phyloP scores from a whole-genome alignment of 2,113 vertebrate genomes.

The Parus major region DNA sequence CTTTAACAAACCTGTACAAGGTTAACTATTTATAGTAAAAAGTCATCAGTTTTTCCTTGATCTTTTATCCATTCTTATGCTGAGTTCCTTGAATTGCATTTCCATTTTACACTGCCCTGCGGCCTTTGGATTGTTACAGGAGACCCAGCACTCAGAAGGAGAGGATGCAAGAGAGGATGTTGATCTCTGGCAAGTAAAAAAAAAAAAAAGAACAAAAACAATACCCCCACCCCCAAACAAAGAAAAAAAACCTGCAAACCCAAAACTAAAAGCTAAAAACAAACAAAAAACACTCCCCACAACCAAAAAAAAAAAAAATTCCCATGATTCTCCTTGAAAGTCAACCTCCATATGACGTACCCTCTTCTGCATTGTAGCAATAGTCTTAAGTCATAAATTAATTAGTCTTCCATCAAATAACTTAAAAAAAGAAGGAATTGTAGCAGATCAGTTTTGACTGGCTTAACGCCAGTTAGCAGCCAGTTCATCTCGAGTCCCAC shows the following conservation, averaged over 20 bases:
- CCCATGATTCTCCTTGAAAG: slow-evolving; percentile 58
- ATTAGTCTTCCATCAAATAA: slow-evolving; percentile 81
- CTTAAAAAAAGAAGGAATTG: slow-evolving; percentile 78
- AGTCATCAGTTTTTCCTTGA: neutral
- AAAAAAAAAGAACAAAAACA: neutral
- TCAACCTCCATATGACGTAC: neutral
- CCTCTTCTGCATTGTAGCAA: slow-evolving; percentile 64
- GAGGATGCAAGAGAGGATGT: slow-evolving; percentile 29
- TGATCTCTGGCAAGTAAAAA: slow-evolving; percentile 42
- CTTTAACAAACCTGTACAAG: slow-evolving; percentile 8
- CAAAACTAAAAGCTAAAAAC: neutral
- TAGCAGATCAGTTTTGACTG: slow-evolving; percentile 76
- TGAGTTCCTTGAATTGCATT: neutral
- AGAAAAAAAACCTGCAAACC: neutral
- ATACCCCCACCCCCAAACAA: neutral
- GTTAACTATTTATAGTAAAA: neutral
- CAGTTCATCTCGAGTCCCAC: slow-evolving; percentile 76
- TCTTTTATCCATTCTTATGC: slow-evolving; percentile 16
- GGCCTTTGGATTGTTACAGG: slow-evolving; percentile 17
- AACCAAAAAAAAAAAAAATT: neutral
- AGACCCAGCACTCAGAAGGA: slow-evolving; percentile 47
- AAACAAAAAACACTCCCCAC: neutral
- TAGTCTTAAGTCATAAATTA: slow-evolving; percentile 82
- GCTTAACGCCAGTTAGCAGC: slow-evolving; percentile 84
- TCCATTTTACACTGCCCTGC: slow-evolving; percentile 7